Conservation (phyloP, 2,888 invertebrate species). For the Rosalia funebris region DNA sequence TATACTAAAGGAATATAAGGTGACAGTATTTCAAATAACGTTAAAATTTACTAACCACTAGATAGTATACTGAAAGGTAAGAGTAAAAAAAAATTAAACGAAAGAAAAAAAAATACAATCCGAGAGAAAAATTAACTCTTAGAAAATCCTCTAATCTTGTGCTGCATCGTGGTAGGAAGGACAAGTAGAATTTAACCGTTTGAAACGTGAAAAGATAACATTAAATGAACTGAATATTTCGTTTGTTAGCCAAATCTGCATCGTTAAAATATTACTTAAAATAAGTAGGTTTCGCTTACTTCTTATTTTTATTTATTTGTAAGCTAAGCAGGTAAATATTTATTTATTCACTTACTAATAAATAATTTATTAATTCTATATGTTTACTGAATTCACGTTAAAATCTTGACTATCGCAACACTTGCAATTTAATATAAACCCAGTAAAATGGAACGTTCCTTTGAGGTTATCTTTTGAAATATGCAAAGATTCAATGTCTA, state of each 20-base stretch:
- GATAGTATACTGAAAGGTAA: conserved; percentile 28
- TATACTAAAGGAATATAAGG: conserved; percentile 36
- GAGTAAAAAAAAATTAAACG: conserved; percentile 23
- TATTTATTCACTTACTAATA: conserved; percentile 34
- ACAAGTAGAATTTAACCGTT: conserved; percentile 7
- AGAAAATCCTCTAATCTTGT: conserved; percentile 19
- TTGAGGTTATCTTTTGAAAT: conserved; percentile 20
- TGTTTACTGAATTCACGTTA: conserved; percentile 8
- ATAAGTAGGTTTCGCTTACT: conserved; percentile 14
- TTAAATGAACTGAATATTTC: conserved; percentile 22
- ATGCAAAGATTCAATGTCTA: not conserved
- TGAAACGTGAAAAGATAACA: conserved; percentile 25
- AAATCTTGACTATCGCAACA: conserved; percentile 1
- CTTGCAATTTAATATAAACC: conserved; percentile 3
- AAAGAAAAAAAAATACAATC: conserved; percentile 20
- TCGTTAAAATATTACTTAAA: not conserved
- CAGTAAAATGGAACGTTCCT: conserved; percentile 18
- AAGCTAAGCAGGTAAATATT: conserved; percentile 37
- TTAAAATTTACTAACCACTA: conserved; percentile 15
- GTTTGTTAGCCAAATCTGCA: not conserved
- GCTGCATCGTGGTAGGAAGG: conserved; percentile 20
- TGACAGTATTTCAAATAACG: conserved; percentile 16
- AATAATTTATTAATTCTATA: conserved; percentile 25
- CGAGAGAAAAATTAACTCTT: conserved; percentile 5
- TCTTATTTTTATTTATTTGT: conserved; percentile 16